These are phyloP conservation scores for Leucophenga varia DNA, from an alignment of 1,140 invertebrate genomes.

Conservation along the genomic window DNA sequence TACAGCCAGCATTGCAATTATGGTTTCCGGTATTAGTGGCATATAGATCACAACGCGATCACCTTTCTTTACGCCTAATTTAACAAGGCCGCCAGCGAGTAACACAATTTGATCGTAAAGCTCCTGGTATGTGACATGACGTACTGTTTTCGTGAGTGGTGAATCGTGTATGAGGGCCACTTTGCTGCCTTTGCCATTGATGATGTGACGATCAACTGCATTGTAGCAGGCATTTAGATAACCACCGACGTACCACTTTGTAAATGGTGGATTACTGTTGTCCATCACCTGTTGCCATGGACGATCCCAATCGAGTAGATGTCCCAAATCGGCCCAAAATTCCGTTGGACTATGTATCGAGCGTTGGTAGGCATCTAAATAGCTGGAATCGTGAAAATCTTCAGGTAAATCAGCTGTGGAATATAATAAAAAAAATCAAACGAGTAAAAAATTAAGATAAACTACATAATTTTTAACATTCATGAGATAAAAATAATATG, in stretches of 20 bases:
- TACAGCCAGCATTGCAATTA: constrained; percentile 82
- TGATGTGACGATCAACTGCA: constrained; percentile 86
- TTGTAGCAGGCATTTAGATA: constrained; percentile 93
- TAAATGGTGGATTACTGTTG: constrained; percentile 78
- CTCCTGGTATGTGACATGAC: constrained; percentile 78
- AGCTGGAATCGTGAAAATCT: constrained; percentile 55
- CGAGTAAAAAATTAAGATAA: too few species aligned
- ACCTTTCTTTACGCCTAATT: constrained; percentile 74
- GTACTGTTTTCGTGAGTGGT: constrained; percentile 75
- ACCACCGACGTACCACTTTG: constrained; percentile 89
- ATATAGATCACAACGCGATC: constrained; percentile 80
- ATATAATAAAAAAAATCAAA: too few species aligned
- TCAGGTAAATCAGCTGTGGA: constrained; percentile 30
- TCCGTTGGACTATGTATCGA: constrained; percentile 78
- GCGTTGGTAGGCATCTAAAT: constrained; percentile 66
- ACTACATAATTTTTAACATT: too few species aligned
- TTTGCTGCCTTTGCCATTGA: constrained; percentile 73
- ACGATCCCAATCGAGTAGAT: constrained; percentile 76
- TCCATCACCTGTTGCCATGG: constrained; percentile 82
- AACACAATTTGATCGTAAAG: constrained; percentile 75
- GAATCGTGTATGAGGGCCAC: constrained; percentile 88
- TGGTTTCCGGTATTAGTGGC: constrained; percentile 85
- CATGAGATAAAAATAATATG: too few species aligned
- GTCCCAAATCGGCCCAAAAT: constrained; percentile 82
- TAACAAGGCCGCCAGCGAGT: constrained; percentile 74